Evolutionary conservation across 2,113 vertebrate genomes (phyloP).

Genomic region (Gasterosteus nipponicus): DNA sequence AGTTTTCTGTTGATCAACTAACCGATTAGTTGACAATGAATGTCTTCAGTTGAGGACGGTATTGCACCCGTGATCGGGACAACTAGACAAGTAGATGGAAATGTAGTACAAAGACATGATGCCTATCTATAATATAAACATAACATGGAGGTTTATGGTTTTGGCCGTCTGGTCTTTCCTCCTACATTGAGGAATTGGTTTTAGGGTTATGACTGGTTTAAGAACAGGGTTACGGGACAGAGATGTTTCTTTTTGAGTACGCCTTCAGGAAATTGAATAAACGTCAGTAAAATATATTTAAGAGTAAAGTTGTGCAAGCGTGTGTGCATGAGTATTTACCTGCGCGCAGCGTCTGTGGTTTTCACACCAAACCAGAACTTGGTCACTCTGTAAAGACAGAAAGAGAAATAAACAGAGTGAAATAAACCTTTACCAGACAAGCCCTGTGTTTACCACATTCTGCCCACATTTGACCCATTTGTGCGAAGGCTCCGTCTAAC

Average conservation of each 20-base stretch:
- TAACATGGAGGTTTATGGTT: neutral
- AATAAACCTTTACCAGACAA: conserved; percentile 31
- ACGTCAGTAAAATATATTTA: neutral
- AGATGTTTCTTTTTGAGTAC: conserved; percentile 3
- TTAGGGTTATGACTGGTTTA: conserved; percentile 8
- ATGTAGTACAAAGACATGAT: neutral
- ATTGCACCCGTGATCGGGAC: neutral
- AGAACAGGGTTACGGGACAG: neutral
- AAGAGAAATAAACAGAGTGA: conserved; percentile 39
- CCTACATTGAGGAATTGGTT: neutral
- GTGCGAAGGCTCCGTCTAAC: neutral
- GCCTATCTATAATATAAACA: neutral
- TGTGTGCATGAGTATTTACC: conserved; percentile 62
- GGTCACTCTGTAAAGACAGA: conserved; percentile 67
- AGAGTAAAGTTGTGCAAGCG: neutral
- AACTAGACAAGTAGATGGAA: neutral
- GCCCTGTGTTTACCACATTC: conserved; percentile 20
- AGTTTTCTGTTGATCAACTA: neutral
- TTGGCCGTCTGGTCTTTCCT: neutral
- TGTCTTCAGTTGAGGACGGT: neutral
- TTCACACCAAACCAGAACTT: conserved; percentile 78
- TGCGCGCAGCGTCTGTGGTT: conserved; percentile 76
- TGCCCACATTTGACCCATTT: neutral
- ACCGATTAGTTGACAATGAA: neutral
- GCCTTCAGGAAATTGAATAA: neutral